These are phyloP conservation scores for Lordiphosa fenestrarum DNA, from an alignment of 2,888 invertebrate species.

Conservation along the genomic window DNA sequence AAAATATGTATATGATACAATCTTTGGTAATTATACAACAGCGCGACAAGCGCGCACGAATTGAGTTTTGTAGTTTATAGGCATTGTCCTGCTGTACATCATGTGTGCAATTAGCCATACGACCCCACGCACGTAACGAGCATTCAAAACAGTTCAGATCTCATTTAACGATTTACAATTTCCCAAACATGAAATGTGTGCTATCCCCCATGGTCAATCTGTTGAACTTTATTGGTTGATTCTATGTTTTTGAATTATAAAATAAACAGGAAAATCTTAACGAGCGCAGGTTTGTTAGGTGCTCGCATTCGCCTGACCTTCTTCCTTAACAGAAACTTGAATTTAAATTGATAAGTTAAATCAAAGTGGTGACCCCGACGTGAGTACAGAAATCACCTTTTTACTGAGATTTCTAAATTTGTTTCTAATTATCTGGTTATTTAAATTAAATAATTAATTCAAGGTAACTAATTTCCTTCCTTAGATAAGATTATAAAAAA, in stretches of 20 bases:
- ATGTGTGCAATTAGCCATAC: conserved; percentile 8
- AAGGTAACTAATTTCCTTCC: too few relatives aligned
- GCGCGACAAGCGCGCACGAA: conserved; percentile 5
- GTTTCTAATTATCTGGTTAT: too few relatives aligned
- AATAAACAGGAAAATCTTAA: too few relatives aligned
- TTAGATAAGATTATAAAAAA: too few relatives aligned
- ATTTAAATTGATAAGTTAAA: background rate
- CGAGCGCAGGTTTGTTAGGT: too few relatives aligned
- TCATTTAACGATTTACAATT: conserved; percentile 33
- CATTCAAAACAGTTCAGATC: conserved; percentile 34
- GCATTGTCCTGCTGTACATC: conserved; percentile 3
- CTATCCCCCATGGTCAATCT: conserved; percentile 2
- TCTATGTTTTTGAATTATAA: too few relatives aligned
- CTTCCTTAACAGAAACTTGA: too few relatives aligned
- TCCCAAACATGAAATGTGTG: conserved; percentile 21
- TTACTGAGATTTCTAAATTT: too few relatives aligned
- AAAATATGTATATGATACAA: conserved; percentile 61
- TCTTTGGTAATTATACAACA: conserved; percentile 55
- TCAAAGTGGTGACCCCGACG: conserved; percentile 1
- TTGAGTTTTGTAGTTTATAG: conserved; percentile 2
- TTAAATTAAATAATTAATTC: too few relatives aligned
- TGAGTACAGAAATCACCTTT: too few relatives aligned
- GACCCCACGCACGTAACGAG: conserved; percentile 30
- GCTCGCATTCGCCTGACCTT: too few relatives aligned
- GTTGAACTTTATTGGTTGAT: background rate